Evolutionary conservation across 2,888 invertebrate genomes (phyloP), one percentile per base, ranked within the genome.

Genomic region (Dryobotodes eremita): DNA sequence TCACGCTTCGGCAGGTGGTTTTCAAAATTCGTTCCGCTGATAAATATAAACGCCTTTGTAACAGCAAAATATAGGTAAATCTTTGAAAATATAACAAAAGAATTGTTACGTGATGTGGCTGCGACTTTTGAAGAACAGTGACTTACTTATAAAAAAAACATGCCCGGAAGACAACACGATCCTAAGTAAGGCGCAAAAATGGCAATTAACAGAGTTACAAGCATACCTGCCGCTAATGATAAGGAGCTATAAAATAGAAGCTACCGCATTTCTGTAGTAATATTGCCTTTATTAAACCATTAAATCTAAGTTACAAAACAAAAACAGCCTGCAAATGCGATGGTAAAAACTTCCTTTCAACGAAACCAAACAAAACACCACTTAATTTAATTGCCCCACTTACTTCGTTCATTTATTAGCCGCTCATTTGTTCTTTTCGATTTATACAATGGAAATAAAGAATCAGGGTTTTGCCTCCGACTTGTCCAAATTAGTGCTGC

Each of bases 401-500:
- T 84, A 75, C 65, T 71, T 48, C 53, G 48, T 71, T 46, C 46
- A 61, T 83, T 75, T 83, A 88, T 79, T 73, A 85, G 73, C 72
- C 82, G 82, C 70, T 68, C 70, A 78, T 82, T 84, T 77, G 71
- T 79, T 66, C 7, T 50, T 82, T 78, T 75, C 70, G 69, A 85
- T 75, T 72, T 74, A 77, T 71, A 76, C 75, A 79, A 86, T 75
- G 77, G 77, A 73, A 80, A 82, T 42, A 80, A 86, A 81, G 70
- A 76, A 85, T 82, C 79, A 36, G 73, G 81, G 72, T 71, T 80
- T 83, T 80, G 85, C 82, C 42, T 68, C 57, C 70, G 77, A 76
- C 75, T 84, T 86, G 86, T 83, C 75, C 80, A 86, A 87, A 90
- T 89, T 87, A 89, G 87, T 84, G 79, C 79, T 83, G 78, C 70